A percentile compares a stretch with the other conserved stretches of the same genome.
phyloP scores from a whole-genome alignment of 2,797 vertebrate species.

The Darevskia nairensis region DNA sequence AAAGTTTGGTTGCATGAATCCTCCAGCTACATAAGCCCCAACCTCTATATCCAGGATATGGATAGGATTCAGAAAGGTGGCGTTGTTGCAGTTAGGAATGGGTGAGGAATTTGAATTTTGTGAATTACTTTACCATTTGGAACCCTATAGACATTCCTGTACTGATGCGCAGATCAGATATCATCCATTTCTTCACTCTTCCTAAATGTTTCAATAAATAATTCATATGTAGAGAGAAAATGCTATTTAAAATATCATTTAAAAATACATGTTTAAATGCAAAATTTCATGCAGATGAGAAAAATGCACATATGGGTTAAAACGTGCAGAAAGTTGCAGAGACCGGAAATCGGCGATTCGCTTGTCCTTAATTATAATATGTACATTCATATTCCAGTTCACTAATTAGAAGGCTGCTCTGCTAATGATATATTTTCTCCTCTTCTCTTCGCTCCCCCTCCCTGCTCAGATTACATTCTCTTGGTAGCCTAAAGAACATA shows the following conservation, averaged over 20 bases:
- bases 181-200: not conserved
- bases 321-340: too few species aligned
- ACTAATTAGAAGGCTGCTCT: conserved; percentile 79
- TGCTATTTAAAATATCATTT: not conserved
- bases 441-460: conserved; percentile 61
- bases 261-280: not conserved
- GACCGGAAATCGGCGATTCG: not conserved
- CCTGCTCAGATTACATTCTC: conserved; percentile 67
- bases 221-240: not conserved
- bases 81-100: not conserved
- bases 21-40: not conserved
- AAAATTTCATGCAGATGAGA: not conserved
- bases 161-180: not conserved
- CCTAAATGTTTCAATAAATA: not conserved
- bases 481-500: conserved; percentile 77
- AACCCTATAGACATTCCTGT: not conserved
- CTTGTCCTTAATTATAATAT: not conserved
- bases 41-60: not conserved
- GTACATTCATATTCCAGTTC: conserved; percentile 68
- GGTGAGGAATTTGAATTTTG: not conserved
- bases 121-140: too few species aligned
- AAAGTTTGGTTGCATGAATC: not conserved
- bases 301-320: not conserved
- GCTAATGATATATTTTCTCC: conserved; percentile 72
- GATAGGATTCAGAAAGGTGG: not conserved